phyloP scores from a whole-genome alignment of 2,797 vertebrate genomes.

The Antrozous pallidus region DNA sequence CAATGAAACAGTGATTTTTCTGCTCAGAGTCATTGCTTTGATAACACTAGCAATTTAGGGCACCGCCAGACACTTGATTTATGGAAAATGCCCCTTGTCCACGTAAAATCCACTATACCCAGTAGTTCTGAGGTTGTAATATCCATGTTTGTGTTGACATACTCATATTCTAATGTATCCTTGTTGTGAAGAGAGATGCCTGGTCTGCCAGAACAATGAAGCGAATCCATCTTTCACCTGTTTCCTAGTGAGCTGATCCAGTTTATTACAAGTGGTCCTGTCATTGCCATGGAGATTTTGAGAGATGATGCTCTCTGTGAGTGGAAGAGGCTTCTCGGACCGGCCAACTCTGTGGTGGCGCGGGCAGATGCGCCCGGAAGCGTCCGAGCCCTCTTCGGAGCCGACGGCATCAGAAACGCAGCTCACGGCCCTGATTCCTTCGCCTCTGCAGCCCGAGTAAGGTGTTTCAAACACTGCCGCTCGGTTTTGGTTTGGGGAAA shows the following conservation, averaged over 20 bases:
- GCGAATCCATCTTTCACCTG: not conserved
- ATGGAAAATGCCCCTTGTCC: not conserved
- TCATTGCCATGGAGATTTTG: slow-evolving; percentile 94
- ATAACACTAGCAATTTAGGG: not conserved
- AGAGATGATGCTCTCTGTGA: slow-evolving; percentile 90
- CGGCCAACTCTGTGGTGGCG: slow-evolving; percentile 84
- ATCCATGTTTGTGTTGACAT: not conserved
- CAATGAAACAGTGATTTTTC: not conserved
- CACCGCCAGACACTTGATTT: not conserved
- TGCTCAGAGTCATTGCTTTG: not conserved
- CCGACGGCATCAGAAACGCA: slow-evolving; percentile 88
- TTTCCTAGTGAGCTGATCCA: slow-evolving; percentile 90
- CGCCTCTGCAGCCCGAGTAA: slow-evolving; percentile 91
- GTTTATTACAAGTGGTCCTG: slow-evolving; percentile 90
- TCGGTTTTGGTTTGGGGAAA: not conserved
- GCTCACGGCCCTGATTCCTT: slow-evolving; percentile 92
- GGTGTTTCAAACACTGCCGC: slow-evolving; percentile 45
- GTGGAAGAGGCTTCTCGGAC: slow-evolving; percentile 91
- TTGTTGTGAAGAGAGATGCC: not conserved
- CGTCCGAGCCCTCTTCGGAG: slow-evolving; percentile 88
- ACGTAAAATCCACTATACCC: not conserved
- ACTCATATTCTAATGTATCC: not conserved
- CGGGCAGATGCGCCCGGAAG: slow-evolving; percentile 85
- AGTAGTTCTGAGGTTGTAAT: not conserved
- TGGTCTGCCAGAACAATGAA: not conserved